A percentile compares a stretch with the other conserved stretches of the same genome.
Evolutionary conservation across 2,113 vertebrate species (phyloP).

Genomic region (Haliaeetus leucogaster): DNA sequence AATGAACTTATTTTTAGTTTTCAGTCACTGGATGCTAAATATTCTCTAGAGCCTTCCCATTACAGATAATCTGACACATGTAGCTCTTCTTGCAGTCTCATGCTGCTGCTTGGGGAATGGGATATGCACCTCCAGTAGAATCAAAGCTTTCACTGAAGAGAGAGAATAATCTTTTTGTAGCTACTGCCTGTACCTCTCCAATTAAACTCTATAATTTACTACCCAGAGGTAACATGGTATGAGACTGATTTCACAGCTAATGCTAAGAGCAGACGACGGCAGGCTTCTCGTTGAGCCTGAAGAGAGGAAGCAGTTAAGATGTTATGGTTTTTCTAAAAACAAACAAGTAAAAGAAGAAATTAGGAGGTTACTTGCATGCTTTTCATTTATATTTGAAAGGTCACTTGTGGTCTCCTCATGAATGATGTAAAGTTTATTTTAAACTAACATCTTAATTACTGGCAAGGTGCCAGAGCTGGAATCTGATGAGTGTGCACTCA

Average conservation of each 20-base stretch:
- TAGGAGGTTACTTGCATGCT: neutral
- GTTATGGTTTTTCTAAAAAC: neutral
- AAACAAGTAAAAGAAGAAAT: neutral
- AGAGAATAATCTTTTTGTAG: neutral
- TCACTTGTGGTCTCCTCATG: conserved; percentile 3
- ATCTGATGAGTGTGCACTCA: conserved; percentile 46
- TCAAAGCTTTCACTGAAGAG: neutral
- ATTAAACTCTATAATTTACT: neutral
- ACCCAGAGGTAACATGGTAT: neutral
- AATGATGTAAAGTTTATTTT: conserved; percentile 25
- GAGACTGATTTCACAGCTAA: neutral
- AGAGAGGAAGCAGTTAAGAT: neutral
- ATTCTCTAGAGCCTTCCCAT: neutral
- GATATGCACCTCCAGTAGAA: neutral
- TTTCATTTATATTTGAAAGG: conserved; percentile 63
- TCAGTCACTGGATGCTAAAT: conserved; percentile 27
- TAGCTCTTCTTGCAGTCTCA: neutral
- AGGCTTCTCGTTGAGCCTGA: neutral
- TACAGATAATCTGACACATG: neutral
- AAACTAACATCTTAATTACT: conserved; percentile 46
- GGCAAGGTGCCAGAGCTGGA: conserved; percentile 27
- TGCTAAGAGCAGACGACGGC: neutral
- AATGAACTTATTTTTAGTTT: conserved; percentile 47
- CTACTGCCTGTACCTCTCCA: neutral
- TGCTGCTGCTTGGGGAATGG: neutral